Evolutionary conservation across 1,140 invertebrate genomes (phyloP).

Genomic region (Drosophila parabipectinata): DNA sequence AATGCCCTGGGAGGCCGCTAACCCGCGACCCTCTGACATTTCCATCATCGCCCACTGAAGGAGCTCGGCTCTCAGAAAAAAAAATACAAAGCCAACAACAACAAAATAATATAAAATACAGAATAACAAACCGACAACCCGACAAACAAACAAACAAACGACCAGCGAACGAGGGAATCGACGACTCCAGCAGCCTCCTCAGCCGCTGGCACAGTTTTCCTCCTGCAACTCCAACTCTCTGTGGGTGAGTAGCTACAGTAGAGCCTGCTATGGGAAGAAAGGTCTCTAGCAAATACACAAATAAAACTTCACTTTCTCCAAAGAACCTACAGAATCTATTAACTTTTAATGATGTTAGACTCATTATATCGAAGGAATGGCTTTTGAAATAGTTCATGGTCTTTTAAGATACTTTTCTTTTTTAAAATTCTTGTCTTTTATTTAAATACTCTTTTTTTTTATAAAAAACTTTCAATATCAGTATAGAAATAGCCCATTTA

Average conservation of each 20-base stretch:
- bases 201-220: constrained; percentile 72
- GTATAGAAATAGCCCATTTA: no score
- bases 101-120: constrained; percentile 6
- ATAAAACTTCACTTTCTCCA: no score
- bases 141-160: constrained; percentile 32
- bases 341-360: no score
- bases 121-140: constrained; percentile 5
- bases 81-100: constrained; percentile 6
- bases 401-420: no score
- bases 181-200: constrained; percentile 38
- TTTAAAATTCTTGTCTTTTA: no score
- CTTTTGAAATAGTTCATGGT: no score
- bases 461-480: no score
- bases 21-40: constrained; percentile 72
- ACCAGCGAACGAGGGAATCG: constrained; percentile 32
- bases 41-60: constrained; percentile 57
- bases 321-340: no score
- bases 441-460: no score
- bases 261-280: neutral
- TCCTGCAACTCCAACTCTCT: constrained; percentile 59
- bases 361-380: no score
- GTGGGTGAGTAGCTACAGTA: constrained; percentile 67
- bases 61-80: constrained; percentile 38
- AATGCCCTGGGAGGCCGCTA: constrained; percentile 64
- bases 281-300: neutral